phyloP scores from a whole-genome alignment of 2,888 invertebrate species.

The Acanthosoma haemorrhoidale region DNA sequence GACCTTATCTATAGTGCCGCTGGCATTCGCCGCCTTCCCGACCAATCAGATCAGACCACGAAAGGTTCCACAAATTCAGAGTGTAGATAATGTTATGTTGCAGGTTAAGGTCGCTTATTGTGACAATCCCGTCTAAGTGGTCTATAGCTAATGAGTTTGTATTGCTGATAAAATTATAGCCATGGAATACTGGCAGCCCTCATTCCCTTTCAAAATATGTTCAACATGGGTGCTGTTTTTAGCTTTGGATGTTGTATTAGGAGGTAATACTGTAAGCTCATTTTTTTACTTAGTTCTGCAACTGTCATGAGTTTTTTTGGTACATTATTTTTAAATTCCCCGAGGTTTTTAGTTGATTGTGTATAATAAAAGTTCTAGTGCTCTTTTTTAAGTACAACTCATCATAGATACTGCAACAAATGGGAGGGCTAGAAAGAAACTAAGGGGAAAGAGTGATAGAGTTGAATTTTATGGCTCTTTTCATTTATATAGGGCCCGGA shows the following conservation, averaged over 20 bases:
- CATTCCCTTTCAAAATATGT: conserved; percentile 38
- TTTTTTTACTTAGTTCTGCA: too few species aligned
- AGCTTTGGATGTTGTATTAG: conserved; percentile 36
- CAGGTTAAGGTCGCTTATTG: conserved; percentile 4
- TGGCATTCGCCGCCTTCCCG: conserved; percentile 10
- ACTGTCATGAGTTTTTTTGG: too few species aligned
- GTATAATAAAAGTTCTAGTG: too few species aligned
- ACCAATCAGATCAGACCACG: conserved; percentile 39
- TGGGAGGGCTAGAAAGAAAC: too few species aligned
- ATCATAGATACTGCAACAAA: too few species aligned
- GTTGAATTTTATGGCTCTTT: too few species aligned
- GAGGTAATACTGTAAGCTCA: conserved; percentile 34
- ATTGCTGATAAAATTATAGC: not conserved
- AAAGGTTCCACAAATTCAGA: conserved; percentile 28
- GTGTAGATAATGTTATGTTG: conserved; percentile 32
- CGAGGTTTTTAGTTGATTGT: too few species aligned
- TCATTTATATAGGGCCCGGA: too few species aligned
- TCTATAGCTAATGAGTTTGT: not conserved
- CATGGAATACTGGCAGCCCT: conserved; percentile 41
- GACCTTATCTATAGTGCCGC: conserved; percentile 27
- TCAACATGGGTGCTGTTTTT: conserved; percentile 40
- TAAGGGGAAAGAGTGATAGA: too few species aligned
- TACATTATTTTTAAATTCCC: too few species aligned
- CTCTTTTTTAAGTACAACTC: too few species aligned
- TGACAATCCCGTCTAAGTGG: not conserved